These are phyloP conservation scores for Orthosia gothica DNA, from an alignment of 2,888 invertebrate species.

Conservation along the genomic window DNA sequence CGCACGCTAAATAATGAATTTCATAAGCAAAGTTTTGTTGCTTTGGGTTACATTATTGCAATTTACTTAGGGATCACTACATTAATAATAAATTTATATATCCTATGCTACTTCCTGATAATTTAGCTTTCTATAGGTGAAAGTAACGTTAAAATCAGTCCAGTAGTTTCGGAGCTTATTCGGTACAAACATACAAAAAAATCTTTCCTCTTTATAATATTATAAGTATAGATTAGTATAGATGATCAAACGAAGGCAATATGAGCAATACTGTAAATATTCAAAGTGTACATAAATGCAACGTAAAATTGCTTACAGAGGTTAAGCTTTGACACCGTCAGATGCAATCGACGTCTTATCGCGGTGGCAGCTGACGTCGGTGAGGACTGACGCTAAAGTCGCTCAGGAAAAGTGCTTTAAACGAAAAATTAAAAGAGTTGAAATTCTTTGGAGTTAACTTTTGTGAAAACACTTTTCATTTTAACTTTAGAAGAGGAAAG, in stretches of 20 bases:
- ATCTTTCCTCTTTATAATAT: too few relatives aligned
- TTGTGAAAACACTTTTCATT: background rate
- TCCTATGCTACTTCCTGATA: too few relatives aligned
- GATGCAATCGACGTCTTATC: slow-evolving; percentile 7
- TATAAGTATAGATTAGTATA: too few relatives aligned
- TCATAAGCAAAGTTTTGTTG: too few relatives aligned
- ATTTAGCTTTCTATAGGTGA: too few relatives aligned
- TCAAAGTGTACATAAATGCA: background rate
- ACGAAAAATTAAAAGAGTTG: background rate
- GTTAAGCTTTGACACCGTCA: slow-evolving; percentile 30
- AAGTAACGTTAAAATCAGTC: too few relatives aligned
- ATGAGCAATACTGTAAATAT: background rate
- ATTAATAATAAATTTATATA: too few relatives aligned
- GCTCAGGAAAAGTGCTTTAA: slow-evolving; percentile 8
- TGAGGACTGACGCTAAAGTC: slow-evolving; percentile 4
- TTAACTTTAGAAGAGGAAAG: background rate
- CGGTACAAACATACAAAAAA: too few relatives aligned
- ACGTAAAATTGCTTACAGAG: slow-evolving; percentile 3
- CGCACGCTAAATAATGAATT: too few relatives aligned
- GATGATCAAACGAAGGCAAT: background rate
- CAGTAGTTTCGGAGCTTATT: too few relatives aligned
- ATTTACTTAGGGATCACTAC: too few relatives aligned
- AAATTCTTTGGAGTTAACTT: background rate
- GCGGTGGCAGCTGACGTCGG: background rate
- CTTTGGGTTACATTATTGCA: too few relatives aligned